Conservation (phyloP, 2,888 invertebrate species). For the Choreutis nemorana region DNA sequence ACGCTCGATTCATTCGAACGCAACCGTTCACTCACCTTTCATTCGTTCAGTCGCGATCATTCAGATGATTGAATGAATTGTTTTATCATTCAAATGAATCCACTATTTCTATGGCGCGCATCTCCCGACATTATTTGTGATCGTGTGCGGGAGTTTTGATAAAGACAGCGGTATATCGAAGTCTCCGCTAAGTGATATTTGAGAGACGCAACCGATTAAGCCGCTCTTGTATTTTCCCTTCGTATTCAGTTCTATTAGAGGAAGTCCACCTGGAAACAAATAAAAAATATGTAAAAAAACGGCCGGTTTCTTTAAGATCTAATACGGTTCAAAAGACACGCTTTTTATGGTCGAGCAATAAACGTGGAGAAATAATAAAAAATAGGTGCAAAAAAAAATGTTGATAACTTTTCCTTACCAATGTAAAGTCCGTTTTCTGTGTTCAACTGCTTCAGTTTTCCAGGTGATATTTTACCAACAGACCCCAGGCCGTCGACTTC, state of each 20-base stretch:
- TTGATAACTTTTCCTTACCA: conserved; percentile 72
- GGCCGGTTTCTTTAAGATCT: not conserved
- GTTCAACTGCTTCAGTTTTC: conserved; percentile 83
- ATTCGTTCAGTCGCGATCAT: conserved; percentile 3
- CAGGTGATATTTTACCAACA: conserved; percentile 82
- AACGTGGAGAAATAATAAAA: too few species aligned
- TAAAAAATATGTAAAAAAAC: conserved; percentile 6
- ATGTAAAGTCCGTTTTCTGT: conserved; percentile 89
- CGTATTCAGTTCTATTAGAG: conserved; percentile 76
- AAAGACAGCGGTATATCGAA: conserved; percentile 76
- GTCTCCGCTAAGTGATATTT: conserved; percentile 82
- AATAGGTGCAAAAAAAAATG: not conserved
- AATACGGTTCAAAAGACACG: too few species aligned
- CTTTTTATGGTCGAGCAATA: too few species aligned
- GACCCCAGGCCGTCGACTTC: conserved; percentile 90
- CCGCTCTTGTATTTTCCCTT: conserved; percentile 77
- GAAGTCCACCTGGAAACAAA: conserved; percentile 75
- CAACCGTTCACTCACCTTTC: not conserved
- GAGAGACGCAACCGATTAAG: conserved; percentile 83
- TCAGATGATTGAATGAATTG: conserved; percentile 18
- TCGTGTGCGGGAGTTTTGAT: conserved; percentile 70
- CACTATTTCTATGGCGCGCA: conserved; percentile 39
- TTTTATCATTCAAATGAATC: conserved; percentile 10
- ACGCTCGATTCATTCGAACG: not conserved
- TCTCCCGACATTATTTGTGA: conserved; percentile 60